Conservation (phyloP, 2,888 invertebrate species). For the Nomada fabriciana region DNA sequence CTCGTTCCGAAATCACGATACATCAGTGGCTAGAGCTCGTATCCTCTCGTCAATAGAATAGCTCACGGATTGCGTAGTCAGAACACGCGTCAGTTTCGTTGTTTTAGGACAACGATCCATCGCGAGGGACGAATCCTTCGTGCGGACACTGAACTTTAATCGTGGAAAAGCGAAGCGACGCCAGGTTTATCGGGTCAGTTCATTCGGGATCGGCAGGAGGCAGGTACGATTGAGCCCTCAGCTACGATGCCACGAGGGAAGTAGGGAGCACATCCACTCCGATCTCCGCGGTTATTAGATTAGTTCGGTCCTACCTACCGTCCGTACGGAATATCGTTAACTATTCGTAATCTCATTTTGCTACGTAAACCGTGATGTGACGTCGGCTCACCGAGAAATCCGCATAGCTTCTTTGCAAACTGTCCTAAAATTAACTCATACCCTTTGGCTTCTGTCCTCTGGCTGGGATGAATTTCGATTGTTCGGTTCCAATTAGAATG, state of each 20-base stretch:
- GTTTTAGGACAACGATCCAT: conserved; percentile 74
- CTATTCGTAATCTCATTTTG: conserved; percentile 69
- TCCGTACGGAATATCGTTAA: conserved; percentile 15
- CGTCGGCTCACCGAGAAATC: conserved; percentile 63
- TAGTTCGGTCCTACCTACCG: conserved; percentile 65
- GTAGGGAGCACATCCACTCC: conserved; percentile 28
- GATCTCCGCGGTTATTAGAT: conserved; percentile 58
- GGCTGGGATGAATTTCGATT: conserved; percentile 20
- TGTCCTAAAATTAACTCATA: conserved; percentile 45
- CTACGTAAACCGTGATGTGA: conserved; percentile 58
- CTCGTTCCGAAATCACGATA: conserved; percentile 17
- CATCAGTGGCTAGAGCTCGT: conserved; percentile 1
- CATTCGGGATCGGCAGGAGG: conserved; percentile 57
- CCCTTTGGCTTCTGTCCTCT: conserved; percentile 16
- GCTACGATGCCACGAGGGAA: background rate
- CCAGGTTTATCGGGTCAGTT: conserved; percentile 59
- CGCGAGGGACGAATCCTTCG: conserved; percentile 64
- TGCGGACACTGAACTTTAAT: conserved; percentile 67
- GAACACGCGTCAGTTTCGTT: conserved; percentile 73
- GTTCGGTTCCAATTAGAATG: background rate
- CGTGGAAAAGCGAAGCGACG: conserved; percentile 68
- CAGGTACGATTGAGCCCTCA: background rate
- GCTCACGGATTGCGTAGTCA: conserved; percentile 55
- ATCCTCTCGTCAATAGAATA: background rate
- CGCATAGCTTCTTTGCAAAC: conserved; percentile 65